Evolutionary conservation across 1,140 invertebrate genomes (phyloP), one percentile per base, ranked within the genome.

Genomic region (Drosophila trapezifrons): DNA sequence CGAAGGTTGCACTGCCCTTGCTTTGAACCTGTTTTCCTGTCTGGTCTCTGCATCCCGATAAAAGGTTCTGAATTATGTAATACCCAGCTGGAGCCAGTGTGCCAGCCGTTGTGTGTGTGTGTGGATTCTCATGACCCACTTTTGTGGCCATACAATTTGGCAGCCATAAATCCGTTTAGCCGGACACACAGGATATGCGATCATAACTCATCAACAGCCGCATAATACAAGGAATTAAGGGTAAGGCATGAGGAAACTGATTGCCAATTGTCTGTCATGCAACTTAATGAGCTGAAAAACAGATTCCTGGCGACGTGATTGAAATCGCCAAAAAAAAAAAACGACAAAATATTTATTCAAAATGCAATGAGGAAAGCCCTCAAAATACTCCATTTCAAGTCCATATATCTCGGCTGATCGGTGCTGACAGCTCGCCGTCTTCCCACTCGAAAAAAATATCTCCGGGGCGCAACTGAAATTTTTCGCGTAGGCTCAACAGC

Each of bases 51-150:
- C 42, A 32, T 55, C 18, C 57, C 42, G 55, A 56, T 43, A 76
- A 80, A 85, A 76, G 78, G 82, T 86, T 86, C 82, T 86, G 66
- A 80, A 54, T 86, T 86, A 82, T 81, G 82, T 52, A 86, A 86
- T 67, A 56, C 47, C 59, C 32, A n/a, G 17, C 32, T 27, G 52
- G 32, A 58, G 51, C 25, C 54, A n/a, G 43, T 58, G 49, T 38
- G 56, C 57, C 58, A 29, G 27, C 27, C 27, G 13, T 18, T 32
- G 29, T 54, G 43, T 60, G 22, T 40, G 22, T 40, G 27, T 29
- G 32, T 51, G 57, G 49, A 65, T 80, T 85, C 81, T 85, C 78
- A 78, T 87, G 84, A 89, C 84, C 84, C 70, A 89, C 60, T 89
- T 87, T 79, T 37, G n/a, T 13, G 51, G 17, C 62, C 45, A 63